Percentiles rank a stretch among this genome's conserved stretches.
Conservation (phyloP, 2,797 vertebrate genomes). For the Lacerta viridis region DNA sequence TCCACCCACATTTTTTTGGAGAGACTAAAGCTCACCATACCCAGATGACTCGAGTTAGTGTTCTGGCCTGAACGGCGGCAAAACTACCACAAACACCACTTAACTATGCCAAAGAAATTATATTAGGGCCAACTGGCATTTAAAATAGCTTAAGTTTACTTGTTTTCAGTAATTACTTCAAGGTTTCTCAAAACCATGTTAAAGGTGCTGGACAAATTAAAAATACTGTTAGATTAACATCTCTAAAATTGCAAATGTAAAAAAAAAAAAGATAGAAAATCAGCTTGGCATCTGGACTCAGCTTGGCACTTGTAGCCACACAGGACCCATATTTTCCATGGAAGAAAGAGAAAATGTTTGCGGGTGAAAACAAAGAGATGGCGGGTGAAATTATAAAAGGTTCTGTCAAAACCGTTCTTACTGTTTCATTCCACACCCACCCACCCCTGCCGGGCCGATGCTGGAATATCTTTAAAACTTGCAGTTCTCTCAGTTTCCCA, state of each 20-base stretch:
- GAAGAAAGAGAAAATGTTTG: slow-evolving; percentile 8
- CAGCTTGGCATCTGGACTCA: slow-evolving; percentile 1
- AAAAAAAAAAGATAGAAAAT: background rate
- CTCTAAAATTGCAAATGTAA: slow-evolving; percentile 44
- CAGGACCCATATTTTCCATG: slow-evolving; percentile 16
- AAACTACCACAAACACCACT: slow-evolving; percentile 47
- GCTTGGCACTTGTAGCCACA: background rate
- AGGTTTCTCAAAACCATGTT: slow-evolving; percentile 31
- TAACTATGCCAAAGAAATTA: slow-evolving; percentile 36
- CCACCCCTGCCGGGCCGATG: too few species aligned
- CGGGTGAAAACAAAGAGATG: background rate
- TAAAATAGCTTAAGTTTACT: slow-evolving; percentile 45
- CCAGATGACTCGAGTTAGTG: slow-evolving; percentile 28
- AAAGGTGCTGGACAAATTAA: slow-evolving; percentile 36
- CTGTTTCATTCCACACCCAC: background rate
- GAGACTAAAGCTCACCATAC: slow-evolving; percentile 13
- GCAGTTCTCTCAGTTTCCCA: background rate
- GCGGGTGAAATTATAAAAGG: background rate
- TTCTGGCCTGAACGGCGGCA: slow-evolving; percentile 41
- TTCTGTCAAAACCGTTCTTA: background rate
- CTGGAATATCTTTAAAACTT: background rate
- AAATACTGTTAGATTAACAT: slow-evolving; percentile 45
- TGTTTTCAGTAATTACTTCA: slow-evolving; percentile 51
- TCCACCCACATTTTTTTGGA: background rate
- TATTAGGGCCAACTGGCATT: slow-evolving; percentile 36